Base-by-base conservation (phyloP, 2,113 vertebrate genomes). In the Phalacrocorax brasilianus region DNA sequence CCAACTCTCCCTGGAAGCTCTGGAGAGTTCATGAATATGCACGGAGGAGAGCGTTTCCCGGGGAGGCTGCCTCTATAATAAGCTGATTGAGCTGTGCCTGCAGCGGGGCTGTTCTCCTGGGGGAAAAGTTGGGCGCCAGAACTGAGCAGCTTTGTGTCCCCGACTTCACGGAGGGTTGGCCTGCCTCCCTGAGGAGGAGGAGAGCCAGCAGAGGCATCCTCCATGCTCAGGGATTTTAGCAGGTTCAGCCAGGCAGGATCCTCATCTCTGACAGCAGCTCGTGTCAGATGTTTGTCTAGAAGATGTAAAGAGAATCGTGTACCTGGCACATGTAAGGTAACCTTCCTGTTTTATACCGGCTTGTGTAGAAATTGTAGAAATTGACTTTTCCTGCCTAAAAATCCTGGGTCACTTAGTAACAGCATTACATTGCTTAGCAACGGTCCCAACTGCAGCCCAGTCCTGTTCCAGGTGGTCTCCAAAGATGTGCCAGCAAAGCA, bases 51-150 rank as follows among this genome's bases (percentile, higher is more conserved):
- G 61, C 20, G 40, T 80, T 95, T 90, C 73, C 72, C 65, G 52
- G 38, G 90, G 76, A 59, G 92, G 83, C 71, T 71, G 78, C 85
- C 85, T 50, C 50, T 56, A 2, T 61, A 85, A 85, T 38, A 13
- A 82, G 70, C 91, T 45, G 84, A 68, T 65, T 33, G 91, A 89
- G 74, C 85, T 42, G 91, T 63, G 55, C 87, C 93, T 85, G 89
- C 93, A 82, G 94, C 87, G 23, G 85, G 50, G 75, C 47, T 83
- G 35, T 5, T 74, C 92, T 91, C 89, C 42, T 23, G 89, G n/a
- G 81, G n/a, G 79, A 81, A 97, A 96, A 97, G 97, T 97, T 97
- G 93, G 92, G 83, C 11, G 5, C 89, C 90, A 16, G 55, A 85
- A 89, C 63, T 72, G 89, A 95, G 95, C 79, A 40, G 74, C 86